A percentile compares a stretch with the other conserved stretches of the same genome.
Conservation (phyloP, 2,113 vertebrate genomes). For the Puma concolor region DNA sequence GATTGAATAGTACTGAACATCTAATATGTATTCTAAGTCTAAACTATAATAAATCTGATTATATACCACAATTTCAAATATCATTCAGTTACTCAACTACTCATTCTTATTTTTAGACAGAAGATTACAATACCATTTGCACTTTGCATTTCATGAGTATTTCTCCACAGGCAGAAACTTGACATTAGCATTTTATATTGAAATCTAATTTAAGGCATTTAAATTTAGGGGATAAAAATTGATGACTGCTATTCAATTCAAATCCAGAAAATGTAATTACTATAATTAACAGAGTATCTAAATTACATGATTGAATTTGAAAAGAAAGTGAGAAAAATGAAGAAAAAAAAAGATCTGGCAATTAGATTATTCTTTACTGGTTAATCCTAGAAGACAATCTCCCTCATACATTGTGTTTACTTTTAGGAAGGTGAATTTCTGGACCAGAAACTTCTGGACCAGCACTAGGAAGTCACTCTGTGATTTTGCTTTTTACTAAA, state of each 20-base stretch:
- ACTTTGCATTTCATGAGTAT: background rate
- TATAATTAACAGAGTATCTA: background rate
- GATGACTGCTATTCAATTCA: background rate
- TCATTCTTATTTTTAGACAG: slow-evolving; percentile 44
- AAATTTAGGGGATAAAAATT: slow-evolving; percentile 41
- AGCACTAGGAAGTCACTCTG: background rate
- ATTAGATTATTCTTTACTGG: background rate
- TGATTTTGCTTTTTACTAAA: background rate
- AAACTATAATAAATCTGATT: slow-evolving; percentile 32
- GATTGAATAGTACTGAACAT: slow-evolving; percentile 67
- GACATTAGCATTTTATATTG: background rate
- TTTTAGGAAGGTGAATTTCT: background rate
- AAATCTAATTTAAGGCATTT: slow-evolving; percentile 18
- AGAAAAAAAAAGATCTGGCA: background rate
- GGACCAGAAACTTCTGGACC: background rate
- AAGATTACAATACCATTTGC: background rate
- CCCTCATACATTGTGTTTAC: background rate
- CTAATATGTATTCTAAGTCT: slow-evolving; percentile 52
- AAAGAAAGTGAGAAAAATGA: background rate
- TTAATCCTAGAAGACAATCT: background rate
- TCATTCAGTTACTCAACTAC: background rate
- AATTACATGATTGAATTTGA: background rate
- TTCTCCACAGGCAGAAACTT: background rate
- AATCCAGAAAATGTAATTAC: slow-evolving; percentile 13
- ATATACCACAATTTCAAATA: slow-evolving; percentile 16